These are phyloP conservation scores for Zoanthus sansibaricus DNA, from an alignment of 92 coral and sea anemone genomes.

Conservation along the genomic window DNA sequence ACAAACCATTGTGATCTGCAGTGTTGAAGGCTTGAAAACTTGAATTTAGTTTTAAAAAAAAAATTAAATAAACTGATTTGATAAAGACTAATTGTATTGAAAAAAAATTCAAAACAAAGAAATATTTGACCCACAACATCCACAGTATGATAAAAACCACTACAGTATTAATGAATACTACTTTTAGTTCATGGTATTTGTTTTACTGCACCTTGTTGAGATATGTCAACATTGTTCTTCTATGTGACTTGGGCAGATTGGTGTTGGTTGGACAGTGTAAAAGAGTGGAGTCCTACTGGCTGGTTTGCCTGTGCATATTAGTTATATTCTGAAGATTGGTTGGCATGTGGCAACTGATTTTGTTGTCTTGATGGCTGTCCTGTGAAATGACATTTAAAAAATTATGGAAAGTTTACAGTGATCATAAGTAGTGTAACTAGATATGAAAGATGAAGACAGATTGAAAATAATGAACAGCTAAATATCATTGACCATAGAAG, in stretches of 20 bases:
- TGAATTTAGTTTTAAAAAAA: not conserved
- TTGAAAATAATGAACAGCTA: not conserved
- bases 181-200: not conserved
- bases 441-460: not conserved
- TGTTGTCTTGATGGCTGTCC: slow-evolving; percentile 2
- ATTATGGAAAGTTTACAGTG: not conserved
- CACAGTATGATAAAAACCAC: not conserved
- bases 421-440: not conserved
- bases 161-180: not conserved
- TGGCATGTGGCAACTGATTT: not conserved
- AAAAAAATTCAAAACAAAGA: not conserved
- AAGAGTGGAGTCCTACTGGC: not conserved
- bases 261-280: not conserved
- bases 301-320: not conserved
- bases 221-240: not conserved
- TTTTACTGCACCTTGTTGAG: slow-evolving; percentile 1
- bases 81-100: not conserved
- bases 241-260: not conserved
- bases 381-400: not conserved
- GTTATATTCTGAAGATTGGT: not conserved
- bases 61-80: not conserved
- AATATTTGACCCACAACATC: too few species aligned
- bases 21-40: not conserved
- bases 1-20: not conserved
- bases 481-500: not conserved